Evolutionary conservation across 1,140 invertebrate species (phyloP).

Genomic region (Zaprionus gabonicus): DNA sequence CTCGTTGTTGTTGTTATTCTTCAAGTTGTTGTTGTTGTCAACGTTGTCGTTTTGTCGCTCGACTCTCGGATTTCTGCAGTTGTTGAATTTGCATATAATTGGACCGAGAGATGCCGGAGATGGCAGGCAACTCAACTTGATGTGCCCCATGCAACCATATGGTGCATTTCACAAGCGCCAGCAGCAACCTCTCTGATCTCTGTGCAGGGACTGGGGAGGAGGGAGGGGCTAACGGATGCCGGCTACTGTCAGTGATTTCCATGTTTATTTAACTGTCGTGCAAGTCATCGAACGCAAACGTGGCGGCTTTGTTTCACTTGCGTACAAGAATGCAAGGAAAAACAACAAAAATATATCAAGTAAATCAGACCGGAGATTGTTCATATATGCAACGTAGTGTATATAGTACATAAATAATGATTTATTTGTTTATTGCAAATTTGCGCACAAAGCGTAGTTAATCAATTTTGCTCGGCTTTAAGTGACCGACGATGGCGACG

Average conservation of each 20-base stretch:
- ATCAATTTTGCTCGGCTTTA: constrained; percentile 66
- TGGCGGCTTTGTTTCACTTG: constrained; percentile 62
- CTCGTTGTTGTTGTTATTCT: background rate
- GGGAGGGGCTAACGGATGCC: background rate
- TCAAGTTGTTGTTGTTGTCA: background rate
- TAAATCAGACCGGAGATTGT: constrained; percentile 29
- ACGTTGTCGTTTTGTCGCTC: constrained; percentile 32
- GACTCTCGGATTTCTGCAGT: constrained; percentile 53
- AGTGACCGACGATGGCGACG: constrained; percentile 17
- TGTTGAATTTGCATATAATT: constrained; percentile 66
- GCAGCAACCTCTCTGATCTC: constrained; percentile 2
- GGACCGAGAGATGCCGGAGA: constrained; percentile 40
- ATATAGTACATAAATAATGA: constrained; percentile 68
- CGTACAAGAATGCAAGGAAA: background rate
- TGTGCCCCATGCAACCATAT: constrained; percentile 60
- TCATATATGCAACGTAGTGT: constrained; percentile 20
- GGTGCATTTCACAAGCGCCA: constrained; percentile 47
- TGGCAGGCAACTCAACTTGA: constrained; percentile 41
- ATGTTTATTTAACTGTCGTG: constrained; percentile 78
- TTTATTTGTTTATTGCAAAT: constrained; percentile 80
- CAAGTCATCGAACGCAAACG: constrained; percentile 71
- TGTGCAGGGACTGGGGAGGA: background rate
- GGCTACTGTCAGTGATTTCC: constrained; percentile 37
- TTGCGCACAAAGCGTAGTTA: constrained; percentile 67
- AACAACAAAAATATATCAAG: constrained; percentile 7